These are phyloP conservation scores for Steinernema khuongi DNA, from an alignment of 1,140 invertebrate genomes.

Conservation along the genomic window DNA sequence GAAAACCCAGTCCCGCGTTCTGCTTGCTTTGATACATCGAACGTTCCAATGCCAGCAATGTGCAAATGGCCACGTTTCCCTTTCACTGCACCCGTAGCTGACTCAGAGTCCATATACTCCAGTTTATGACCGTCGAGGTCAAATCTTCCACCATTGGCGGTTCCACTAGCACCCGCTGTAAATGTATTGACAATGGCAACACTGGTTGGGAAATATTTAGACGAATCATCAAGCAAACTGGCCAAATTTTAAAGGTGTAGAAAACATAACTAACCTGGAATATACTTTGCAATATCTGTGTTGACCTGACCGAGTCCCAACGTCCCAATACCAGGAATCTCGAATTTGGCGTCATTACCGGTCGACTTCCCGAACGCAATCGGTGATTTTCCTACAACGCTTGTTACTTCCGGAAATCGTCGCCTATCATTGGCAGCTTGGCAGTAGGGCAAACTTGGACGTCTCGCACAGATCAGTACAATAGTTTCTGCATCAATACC, in stretches of 20 bases:
- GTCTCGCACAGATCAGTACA: not conserved
- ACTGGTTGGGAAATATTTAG: too few relatives aligned
- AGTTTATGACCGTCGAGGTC: constrained; percentile 1
- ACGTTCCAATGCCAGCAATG: constrained; percentile 8
- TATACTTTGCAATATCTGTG: constrained; percentile 24
- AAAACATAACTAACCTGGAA: constrained; percentile 18
- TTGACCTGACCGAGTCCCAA: constrained; percentile 12
- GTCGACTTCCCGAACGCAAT: constrained; percentile 25
- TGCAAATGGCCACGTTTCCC: not conserved
- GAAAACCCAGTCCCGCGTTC: not conserved
- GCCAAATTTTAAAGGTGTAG: not conserved
- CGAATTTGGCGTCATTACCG: constrained; percentile 24
- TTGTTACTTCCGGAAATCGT: not conserved
- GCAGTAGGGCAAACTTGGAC: not conserved
- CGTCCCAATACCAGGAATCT: constrained; percentile 22
- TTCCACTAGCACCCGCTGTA: not conserved
- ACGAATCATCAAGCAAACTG: too few relatives aligned
- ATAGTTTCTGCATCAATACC: not conserved
- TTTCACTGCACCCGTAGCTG: not conserved
- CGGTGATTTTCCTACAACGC: not conserved
- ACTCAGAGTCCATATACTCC: constrained; percentile 3
- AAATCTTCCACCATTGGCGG: not conserved
- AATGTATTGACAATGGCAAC: not conserved
- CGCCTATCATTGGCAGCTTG: not conserved
- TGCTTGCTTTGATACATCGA: constrained; percentile 1